Base-by-base conservation (phyloP, 2,797 vertebrate genomes). In the Ara ararauna region DNA sequence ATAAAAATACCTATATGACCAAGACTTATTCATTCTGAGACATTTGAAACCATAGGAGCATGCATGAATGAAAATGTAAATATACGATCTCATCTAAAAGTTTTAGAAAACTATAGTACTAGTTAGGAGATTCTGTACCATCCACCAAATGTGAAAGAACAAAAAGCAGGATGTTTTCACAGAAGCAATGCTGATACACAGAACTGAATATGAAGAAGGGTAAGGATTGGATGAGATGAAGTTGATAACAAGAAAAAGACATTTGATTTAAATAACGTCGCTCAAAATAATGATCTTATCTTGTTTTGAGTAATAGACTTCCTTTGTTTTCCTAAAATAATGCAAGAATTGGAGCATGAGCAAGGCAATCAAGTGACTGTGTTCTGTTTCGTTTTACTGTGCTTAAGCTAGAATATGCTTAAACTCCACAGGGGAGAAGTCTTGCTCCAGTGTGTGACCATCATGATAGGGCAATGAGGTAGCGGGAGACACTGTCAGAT, bases 311-410 rank as follows among this genome's bases (percentile, higher is more conserved):
- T 89, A 89, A 78, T 72, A 72, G 17, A 1, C 40, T 94, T 67
- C 23, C 45, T 95, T 86, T 96, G 45, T 81, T 93, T 93, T 88
- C 66, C 51, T 78, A 26, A 89, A 81, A 81, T 68, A 86, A 72
- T 88, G 30, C 54, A 50, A 58, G 36, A 68, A 42, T 70, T 81
- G 50, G 38, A 93, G 64, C 71, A 50, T 72, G 58, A 65, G 45
- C 26, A 50, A 68, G 74, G 29, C 53, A 72, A 24, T 81, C 48
- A 53, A 48, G 11, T 66, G 12, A 26, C 54, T 94, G 62, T 66
- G 12, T 62, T 78, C 29, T 34, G 19, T 75, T 92, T 81, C 26
- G 18, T 72, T 90, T 92, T 62, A 50, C 36, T 29, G 3, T 75
- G 42, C 23, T 83, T 88, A 56, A 77, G 4, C 3, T 64, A 45